Evolutionary conservation across 2,113 vertebrate species (phyloP).

Genomic region (Phalacrocorax carbo): DNA sequence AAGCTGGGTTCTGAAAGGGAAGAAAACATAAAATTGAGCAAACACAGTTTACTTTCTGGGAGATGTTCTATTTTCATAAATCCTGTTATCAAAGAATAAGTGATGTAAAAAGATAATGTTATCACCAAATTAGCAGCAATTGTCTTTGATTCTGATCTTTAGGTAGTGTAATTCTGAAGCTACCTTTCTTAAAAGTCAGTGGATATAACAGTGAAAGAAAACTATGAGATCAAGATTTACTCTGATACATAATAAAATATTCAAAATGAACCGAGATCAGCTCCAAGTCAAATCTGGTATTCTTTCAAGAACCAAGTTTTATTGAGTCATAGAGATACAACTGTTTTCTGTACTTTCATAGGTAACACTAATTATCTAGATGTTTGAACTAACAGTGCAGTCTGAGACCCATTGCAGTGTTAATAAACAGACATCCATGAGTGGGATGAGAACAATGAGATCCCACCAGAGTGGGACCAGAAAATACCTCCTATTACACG

Average conservation of each 20-base stretch:
- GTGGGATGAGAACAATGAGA: background rate
- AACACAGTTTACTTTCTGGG: conserved; percentile 1
- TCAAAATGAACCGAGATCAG: background rate
- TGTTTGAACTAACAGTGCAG: background rate
- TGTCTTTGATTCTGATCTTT: background rate
- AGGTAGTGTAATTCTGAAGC: background rate
- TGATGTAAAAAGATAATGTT: conserved; percentile 6
- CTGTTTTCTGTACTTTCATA: background rate
- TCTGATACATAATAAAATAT: background rate
- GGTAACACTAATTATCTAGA: background rate
- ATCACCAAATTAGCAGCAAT: background rate
- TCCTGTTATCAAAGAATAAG: conserved; percentile 21
- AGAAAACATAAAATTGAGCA: conserved; percentile 24
- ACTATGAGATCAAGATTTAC: background rate
- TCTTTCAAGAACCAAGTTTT: background rate
- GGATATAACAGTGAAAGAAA: background rate
- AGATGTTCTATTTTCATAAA: conserved; percentile 32
- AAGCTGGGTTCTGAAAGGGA: background rate
- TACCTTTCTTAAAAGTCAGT: background rate
- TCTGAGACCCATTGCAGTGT: background rate
- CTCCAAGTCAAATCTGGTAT: background rate
- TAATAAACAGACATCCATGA: background rate
- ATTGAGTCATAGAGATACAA: background rate
- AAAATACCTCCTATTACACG: background rate
- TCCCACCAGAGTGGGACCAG: background rate